These are phyloP conservation scores for Herpetotheres cachinnans DNA, from an alignment of 2,113 vertebrate species.

Conservation along the genomic window DNA sequence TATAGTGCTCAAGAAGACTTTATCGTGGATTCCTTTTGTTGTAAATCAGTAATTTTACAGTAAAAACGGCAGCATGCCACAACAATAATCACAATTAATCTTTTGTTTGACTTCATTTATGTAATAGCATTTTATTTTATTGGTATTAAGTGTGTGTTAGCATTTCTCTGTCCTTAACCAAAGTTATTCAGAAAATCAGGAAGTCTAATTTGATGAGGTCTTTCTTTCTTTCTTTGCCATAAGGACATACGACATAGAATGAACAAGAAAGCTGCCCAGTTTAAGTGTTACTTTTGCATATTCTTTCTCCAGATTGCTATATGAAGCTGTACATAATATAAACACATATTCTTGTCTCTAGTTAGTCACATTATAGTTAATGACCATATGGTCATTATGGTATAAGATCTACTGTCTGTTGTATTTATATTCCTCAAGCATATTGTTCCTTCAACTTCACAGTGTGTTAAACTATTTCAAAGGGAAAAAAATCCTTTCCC, in stretches of 20 bases:
- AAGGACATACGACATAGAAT: slow-evolving; percentile 57
- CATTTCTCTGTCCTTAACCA: slow-evolving; percentile 46
- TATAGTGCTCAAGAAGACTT: background rate
- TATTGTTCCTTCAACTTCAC: slow-evolving; percentile 97
- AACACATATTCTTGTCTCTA: slow-evolving; percentile 84
- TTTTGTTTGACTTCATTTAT: background rate
- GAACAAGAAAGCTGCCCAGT: slow-evolving; percentile 69
- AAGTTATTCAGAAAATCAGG: slow-evolving; percentile 52
- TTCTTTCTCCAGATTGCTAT: slow-evolving; percentile 81
- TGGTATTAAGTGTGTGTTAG: background rate
- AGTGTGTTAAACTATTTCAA: slow-evolving; percentile 92
- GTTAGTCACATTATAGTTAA: slow-evolving; percentile 91
- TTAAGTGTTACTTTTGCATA: slow-evolving; percentile 76
- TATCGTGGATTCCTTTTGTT: background rate
- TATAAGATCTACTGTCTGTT: slow-evolving; percentile 87
- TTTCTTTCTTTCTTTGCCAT: slow-evolving; percentile 58
- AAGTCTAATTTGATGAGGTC: slow-evolving; percentile 39
- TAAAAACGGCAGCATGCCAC: background rate
- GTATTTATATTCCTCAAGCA: slow-evolving; percentile 96
- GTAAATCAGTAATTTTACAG: background rate
- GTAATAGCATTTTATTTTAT: background rate
- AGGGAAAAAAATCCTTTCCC: slow-evolving; percentile 87
- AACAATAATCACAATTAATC: background rate
- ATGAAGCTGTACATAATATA: slow-evolving; percentile 83
- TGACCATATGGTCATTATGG: slow-evolving; percentile 94